A percentile compares a stretch with the other conserved stretches of the same genome.
Evolutionary conservation across 2,113 vertebrate genomes (phyloP).

Genomic region (Onychorhynchus coronatus): DNA sequence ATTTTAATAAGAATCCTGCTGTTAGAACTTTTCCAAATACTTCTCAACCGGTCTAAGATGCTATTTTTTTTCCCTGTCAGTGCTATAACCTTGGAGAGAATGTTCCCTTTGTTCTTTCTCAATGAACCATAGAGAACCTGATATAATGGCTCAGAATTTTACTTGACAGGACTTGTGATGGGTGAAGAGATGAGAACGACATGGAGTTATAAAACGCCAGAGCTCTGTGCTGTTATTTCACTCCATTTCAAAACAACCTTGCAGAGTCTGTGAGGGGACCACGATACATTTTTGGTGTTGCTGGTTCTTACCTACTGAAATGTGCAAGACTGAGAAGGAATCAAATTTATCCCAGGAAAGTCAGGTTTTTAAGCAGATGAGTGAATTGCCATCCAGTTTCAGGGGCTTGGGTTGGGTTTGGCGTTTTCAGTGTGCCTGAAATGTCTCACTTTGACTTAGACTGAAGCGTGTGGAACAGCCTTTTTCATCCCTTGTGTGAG

Average conservation of each 20-base stretch:
- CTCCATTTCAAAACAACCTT: not conserved
- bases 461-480: not conserved
- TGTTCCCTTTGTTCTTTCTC: constrained; percentile 62
- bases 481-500: not conserved
- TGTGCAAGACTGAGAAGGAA: not conserved
- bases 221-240: not conserved
- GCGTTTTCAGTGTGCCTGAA: not conserved
- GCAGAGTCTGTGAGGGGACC: not conserved
- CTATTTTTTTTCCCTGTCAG: not conserved
- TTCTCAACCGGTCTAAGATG: constrained; percentile 6
- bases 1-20: constrained; percentile 51
- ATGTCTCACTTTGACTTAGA: not conserved
- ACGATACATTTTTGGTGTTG: not conserved
- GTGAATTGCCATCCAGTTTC: not conserved
- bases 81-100: constrained; percentile 47
- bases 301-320: not conserved
- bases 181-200: constrained; percentile 5
- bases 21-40: constrained; percentile 38
- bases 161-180: constrained; percentile 28
- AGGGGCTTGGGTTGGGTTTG: not conserved
- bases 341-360: not conserved
- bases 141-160: constrained; percentile 40
- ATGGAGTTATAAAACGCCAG: not conserved
- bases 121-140: constrained; percentile 52
- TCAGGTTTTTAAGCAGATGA: not conserved